A percentile compares a stretch with the other conserved stretches of the same genome.
These are phyloP conservation scores for Odontomyia ornata DNA, from an alignment of 2,888 invertebrate genomes.

Conservation along the genomic window DNA sequence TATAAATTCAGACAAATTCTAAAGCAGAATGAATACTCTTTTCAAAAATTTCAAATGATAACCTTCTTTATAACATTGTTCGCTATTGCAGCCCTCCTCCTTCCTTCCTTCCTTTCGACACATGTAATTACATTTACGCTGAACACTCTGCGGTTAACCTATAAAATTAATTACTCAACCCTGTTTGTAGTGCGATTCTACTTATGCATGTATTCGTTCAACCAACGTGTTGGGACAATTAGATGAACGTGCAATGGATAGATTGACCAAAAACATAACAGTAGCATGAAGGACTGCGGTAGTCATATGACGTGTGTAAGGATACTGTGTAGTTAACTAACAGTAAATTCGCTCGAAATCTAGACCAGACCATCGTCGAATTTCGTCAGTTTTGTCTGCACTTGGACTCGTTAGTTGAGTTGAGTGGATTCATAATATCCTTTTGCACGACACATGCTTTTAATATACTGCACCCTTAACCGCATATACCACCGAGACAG, in stretches of 20 bases:
- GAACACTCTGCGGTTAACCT: constrained; percentile 27
- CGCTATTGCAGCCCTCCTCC: too few species aligned
- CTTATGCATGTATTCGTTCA: not conserved
- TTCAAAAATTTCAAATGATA: too few species aligned
- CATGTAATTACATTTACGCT: too few species aligned
- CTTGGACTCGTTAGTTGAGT: constrained; percentile 14
- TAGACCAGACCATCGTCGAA: constrained; percentile 17
- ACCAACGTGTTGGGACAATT: constrained; percentile 45
- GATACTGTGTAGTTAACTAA: not conserved
- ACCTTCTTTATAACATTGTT: too few species aligned
- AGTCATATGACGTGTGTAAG: not conserved
- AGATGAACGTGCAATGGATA: constrained; percentile 36
- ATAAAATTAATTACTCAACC: constrained; percentile 38
- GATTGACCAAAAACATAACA: not conserved
- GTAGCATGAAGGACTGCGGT: not conserved
- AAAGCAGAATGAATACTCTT: too few species aligned
- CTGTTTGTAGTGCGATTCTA: not conserved
- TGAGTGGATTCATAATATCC: constrained; percentile 1
- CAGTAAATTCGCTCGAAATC: not conserved
- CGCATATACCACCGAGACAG: not conserved
- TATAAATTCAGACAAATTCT: too few species aligned
- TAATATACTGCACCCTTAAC: constrained; percentile 21
- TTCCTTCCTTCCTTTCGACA: too few species aligned
- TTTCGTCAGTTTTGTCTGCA: constrained; percentile 43
- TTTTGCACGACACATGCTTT: constrained; percentile 38